Conservation (phyloP, 2,113 vertebrate genomes). For the Brachyhypopomus occidentalis region DNA sequence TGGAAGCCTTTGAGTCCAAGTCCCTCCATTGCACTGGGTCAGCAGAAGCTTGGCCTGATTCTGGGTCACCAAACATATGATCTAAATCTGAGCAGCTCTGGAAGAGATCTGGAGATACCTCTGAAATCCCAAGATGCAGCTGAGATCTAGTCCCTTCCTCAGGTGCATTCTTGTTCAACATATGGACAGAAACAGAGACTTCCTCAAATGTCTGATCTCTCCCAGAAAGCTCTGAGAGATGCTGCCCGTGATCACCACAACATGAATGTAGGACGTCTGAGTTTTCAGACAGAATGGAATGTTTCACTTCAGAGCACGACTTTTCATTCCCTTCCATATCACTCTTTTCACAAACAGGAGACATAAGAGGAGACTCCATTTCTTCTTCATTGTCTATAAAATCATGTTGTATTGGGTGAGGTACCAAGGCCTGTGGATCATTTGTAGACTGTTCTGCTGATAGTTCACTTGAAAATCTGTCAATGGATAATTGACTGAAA, state of each 20-base stretch:
- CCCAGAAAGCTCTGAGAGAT: too few relatives aligned
- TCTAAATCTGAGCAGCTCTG: constrained; percentile 44
- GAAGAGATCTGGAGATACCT: constrained; percentile 45
- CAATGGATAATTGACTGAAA: constrained; percentile 47
- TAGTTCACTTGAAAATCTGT: constrained; percentile 38
- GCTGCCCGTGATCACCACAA: too few relatives aligned
- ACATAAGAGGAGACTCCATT: constrained; percentile 12
- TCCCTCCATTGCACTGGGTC: neutral
- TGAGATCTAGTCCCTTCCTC: neutral
- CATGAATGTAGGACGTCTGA: too few relatives aligned
- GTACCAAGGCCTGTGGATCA: constrained; percentile 28
- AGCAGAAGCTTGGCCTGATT: neutral
- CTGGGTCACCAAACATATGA: neutral
- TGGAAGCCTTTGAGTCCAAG: too few relatives aligned
- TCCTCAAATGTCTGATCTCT: too few relatives aligned
- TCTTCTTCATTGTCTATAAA: constrained; percentile 35
- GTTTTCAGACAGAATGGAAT: too few relatives aligned
- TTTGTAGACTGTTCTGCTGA: constrained; percentile 5
- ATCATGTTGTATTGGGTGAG: constrained; percentile 49
- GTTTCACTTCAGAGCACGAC: too few relatives aligned
- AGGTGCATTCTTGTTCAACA: too few relatives aligned
- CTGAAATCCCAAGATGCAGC: constrained; percentile 23
- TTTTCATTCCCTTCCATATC: constrained; percentile 39
- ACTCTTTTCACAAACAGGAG: constrained; percentile 54
- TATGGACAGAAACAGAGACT: too few relatives aligned